Percentiles rank a stretch among this genome's conserved stretches.
These are phyloP conservation scores for Shinisaurus crocodilurus DNA, from an alignment of 2,113 vertebrate genomes.

Conservation along the genomic window DNA sequence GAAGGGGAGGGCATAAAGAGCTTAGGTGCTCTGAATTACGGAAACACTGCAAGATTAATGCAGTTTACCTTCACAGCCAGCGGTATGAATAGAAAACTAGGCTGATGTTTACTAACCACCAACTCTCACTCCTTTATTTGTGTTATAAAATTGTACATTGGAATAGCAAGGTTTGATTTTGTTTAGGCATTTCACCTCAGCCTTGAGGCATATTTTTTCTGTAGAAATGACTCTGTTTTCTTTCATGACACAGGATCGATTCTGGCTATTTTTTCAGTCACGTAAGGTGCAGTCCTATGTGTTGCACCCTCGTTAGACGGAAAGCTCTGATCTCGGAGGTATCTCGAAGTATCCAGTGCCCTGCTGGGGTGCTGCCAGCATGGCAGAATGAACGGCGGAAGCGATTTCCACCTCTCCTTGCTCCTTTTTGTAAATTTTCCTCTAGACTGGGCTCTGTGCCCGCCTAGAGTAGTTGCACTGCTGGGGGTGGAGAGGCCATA, in stretches of 20 bases:
- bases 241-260: not conserved
- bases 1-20: not conserved
- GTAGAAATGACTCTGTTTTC: not conserved
- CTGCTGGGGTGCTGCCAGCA: too few species aligned
- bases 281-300: too few species aligned
- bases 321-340: too few species aligned
- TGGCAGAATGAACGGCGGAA: too few species aligned
- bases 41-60: slow-evolving; percentile 6
- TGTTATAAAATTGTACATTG: not conserved
- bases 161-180: not conserved
- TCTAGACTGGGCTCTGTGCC: too few species aligned
- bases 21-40: not conserved
- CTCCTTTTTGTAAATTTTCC: too few species aligned
- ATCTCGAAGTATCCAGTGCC: too few species aligned
- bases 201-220: not conserved
- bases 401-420: too few species aligned
- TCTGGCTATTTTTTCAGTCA: not conserved
- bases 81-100: not conserved
- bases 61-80: not conserved
- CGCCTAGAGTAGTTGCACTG: too few species aligned
- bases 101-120: not conserved
- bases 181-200: not conserved
- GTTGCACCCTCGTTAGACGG: too few species aligned
- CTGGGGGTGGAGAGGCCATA: too few species aligned
- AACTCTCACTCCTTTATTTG: not conserved